Evolutionary conservation across 2,888 invertebrate species (phyloP), one percentile per base, ranked within the genome.

Genomic region (Icerya purchasi): DNA sequence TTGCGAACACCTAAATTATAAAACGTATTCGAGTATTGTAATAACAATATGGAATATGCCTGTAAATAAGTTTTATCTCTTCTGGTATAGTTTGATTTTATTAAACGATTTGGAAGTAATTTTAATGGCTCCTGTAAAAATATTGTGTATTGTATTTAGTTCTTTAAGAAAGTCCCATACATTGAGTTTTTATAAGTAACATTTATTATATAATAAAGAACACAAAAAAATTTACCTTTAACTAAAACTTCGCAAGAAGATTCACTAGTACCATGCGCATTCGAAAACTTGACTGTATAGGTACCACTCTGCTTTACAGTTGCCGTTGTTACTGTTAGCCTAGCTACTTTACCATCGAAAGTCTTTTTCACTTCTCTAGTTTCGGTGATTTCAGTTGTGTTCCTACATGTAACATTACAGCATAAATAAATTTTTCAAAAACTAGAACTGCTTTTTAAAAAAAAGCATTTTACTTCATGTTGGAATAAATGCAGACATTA

Each of bases 241-340:
- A 63, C 57, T 19, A 58, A 52, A n/a, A 63, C 61, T 68, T 86
- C 83, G 54, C 93, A 88, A 53, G 82, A 80, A 1, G 87, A 86
- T 69, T 89, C 86, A 66, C 89, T 92, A 70, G 86, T 84, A 56
- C 97, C 97, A 66, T 82, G 83, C 70, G 92, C 89, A 71, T 96
- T 97, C 68, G 81, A 83, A 58, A 94, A 85, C 23, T 89, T 82
- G 53, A 92, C 82, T 68, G 81, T 84, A 72, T 91, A 93, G 56
- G 80, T 81, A 52, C 89, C 90, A 2, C 82, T 77, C 69, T 83
- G 82, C 68, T 86, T 85, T 53, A 75, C 72, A n/a, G 78, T 78
- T 58, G 83, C 80, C 53, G 85, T 83, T 64, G 80, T 81, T 65
- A 94, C 86, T 62, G 81, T 82, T 10, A 94, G 74, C 63, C 83